Base-by-base conservation (phyloP, 2,888 invertebrate species). In the Thecophora atra region DNA sequence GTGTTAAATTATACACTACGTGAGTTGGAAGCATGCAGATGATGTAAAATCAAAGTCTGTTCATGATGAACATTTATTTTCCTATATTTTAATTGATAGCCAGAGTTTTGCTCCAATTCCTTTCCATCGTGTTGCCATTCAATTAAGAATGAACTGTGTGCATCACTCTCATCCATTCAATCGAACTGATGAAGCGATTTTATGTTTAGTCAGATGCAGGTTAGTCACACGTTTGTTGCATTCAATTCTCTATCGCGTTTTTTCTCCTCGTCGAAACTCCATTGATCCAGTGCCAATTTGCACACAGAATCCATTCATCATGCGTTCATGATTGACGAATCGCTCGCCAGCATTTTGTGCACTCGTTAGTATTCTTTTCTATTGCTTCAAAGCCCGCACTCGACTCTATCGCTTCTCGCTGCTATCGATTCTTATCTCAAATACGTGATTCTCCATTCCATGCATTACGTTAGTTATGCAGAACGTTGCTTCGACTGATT, bases 261-360 rank as follows among this genome's bases (percentile, higher is more conserved):
- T 3, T 54, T 3, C 54, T 54, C 54, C 21, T 2, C 28, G 58
- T 28, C 28, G 4, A 15, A 11, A 6, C 13, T 5, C 47, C 47
- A n/a, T 47, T 47, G 47, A 47, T 47, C 47, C 24, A 24, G 15
- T 2, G 15, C 24, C 11, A 6, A n/a, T 28, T 58, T 58, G 26
- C 21, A 21, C 56, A 58, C 4, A 15, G 17, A 28, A 15, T 58
- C 28, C 26, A 37, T 58, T 58, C 26, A 15, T 28, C 26, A 26
- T 15, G 58, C 28, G 58, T 28, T 15, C 11, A 24, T 24, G 24
- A 58, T 58, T 58, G 58, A 28, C 58, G 54, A 58, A 58, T 58
- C 24, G 58, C 17, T 58, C 17, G 24, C 28, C 21, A 15, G 28
- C 28, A 11, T 15, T 58, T 28, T 58, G 28, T 3, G 8, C n/a